phyloP scores from a whole-genome alignment of 2,113 vertebrate species.

The Elephantulus edwardii region DNA sequence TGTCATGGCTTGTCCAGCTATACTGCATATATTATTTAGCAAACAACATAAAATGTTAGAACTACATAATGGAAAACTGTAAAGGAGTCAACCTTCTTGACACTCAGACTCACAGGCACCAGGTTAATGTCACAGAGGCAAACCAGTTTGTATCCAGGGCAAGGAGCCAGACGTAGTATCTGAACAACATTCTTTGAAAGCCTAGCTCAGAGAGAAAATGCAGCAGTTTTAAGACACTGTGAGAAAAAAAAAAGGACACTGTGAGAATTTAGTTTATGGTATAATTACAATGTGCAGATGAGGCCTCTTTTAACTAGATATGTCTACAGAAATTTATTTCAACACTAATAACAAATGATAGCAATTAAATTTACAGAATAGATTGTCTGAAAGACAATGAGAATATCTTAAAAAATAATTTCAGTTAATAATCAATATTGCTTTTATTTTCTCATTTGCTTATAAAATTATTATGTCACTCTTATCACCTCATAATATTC shows the following conservation, averaged over 20 bases:
- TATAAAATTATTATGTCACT: not conserved
- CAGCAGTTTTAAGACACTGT: constrained; percentile 34
- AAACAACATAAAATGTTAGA: constrained; percentile 70
- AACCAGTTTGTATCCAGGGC: constrained; percentile 42
- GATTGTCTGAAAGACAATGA: not conserved
- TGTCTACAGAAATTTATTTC: not conserved
- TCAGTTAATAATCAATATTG: not conserved
- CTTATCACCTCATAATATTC: not conserved
- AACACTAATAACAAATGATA: constrained; percentile 35
- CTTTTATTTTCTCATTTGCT: not conserved
- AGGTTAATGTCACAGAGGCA: constrained; percentile 74
- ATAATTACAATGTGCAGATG: constrained; percentile 28
- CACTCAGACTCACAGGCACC: constrained; percentile 65
- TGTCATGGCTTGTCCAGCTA: not conserved
- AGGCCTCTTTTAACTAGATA: constrained; percentile 39
- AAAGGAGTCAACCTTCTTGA: constrained; percentile 75
- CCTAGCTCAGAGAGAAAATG: constrained; percentile 36
- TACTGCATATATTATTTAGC: constrained; percentile 66
- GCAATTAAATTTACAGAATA: constrained; percentile 5
- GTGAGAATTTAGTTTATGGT: constrained; percentile 33
- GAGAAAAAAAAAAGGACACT: constrained; percentile 19
- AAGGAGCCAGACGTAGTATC: constrained; percentile 51
- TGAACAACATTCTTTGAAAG: constrained; percentile 49
- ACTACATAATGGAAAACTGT: constrained; percentile 77
- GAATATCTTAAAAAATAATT: not conserved